Evolutionary conservation across 2,113 vertebrate species (phyloP).

Genomic region (Arizona elegans): DNA sequence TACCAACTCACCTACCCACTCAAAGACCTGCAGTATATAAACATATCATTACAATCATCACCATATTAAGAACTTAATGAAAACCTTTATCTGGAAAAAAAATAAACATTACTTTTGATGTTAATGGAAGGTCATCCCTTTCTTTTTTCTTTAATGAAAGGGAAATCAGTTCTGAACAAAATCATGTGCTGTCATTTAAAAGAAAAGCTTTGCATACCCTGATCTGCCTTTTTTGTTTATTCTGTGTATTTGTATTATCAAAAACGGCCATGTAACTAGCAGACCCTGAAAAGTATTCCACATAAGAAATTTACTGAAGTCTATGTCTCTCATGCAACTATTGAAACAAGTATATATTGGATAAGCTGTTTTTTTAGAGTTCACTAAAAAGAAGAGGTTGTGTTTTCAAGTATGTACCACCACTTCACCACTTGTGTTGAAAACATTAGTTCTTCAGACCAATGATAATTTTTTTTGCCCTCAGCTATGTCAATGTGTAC

Average conservation of each 20-base stretch:
- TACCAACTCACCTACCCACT: background rate
- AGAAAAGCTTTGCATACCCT: slow-evolving; percentile 39
- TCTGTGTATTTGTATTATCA: slow-evolving; percentile 47
- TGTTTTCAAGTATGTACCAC: slow-evolving; percentile 18
- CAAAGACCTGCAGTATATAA: background rate
- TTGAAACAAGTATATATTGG: slow-evolving; percentile 43
- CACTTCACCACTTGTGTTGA: background rate
- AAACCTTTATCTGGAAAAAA: background rate
- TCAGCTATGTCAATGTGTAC: background rate
- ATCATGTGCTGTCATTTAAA: slow-evolving; percentile 5
- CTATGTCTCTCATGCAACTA: slow-evolving; percentile 41
- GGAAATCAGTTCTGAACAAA: slow-evolving; percentile 26
- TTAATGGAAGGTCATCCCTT: slow-evolving; percentile 24
- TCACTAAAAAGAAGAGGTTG: slow-evolving; percentile 16
- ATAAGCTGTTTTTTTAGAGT: slow-evolving; percentile 35
- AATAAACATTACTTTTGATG: background rate
- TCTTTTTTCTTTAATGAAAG: slow-evolving; percentile 18
- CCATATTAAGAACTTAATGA: background rate
- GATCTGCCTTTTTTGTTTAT: slow-evolving; percentile 46
- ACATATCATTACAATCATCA: background rate
- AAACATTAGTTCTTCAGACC: slow-evolving; percentile 10
- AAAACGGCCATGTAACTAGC: slow-evolving; percentile 41
- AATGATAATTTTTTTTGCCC: slow-evolving; percentile 1
- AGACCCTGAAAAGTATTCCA: slow-evolving; percentile 40
- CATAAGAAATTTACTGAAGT: slow-evolving; percentile 56